Evolutionary conservation across 1,140 invertebrate genomes (phyloP).

Genomic region (Rhysida immarginata): DNA sequence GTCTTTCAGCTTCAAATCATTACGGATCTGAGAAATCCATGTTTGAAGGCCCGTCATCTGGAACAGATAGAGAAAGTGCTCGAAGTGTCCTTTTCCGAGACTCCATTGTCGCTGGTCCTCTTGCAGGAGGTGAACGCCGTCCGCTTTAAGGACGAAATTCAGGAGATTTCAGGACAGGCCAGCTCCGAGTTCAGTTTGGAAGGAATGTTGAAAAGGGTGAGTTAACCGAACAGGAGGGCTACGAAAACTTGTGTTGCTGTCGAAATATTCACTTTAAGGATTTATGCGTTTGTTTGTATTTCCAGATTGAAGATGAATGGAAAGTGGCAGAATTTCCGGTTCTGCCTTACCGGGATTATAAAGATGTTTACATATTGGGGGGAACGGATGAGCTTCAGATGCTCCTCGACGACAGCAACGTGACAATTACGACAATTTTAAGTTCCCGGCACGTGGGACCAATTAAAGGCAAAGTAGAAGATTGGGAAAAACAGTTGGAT

Average conservation of each 20-base stretch:
- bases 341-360: slow-evolving; percentile 55
- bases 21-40: slow-evolving; percentile 54
- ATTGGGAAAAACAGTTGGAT: slow-evolving; percentile 57
- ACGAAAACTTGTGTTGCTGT: no score
- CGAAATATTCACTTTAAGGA: no score
- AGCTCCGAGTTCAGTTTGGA: slow-evolving; percentile 69
- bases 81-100: slow-evolving; percentile 50
- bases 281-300: slow-evolving; percentile 2
- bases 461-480: slow-evolving; percentile 59
- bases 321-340: slow-evolving; percentile 57
- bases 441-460: slow-evolving; percentile 66
- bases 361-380: slow-evolving; percentile 65
- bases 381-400: slow-evolving; percentile 67
- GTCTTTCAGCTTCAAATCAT: slow-evolving; percentile 48
- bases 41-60: slow-evolving; percentile 62
- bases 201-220: slow-evolving; percentile 53
- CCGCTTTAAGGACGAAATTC: slow-evolving; percentile 48
- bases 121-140: slow-evolving; percentile 57
- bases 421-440: slow-evolving; percentile 66
- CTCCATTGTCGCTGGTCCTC: slow-evolving; percentile 41
- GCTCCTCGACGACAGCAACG: slow-evolving; percentile 65
- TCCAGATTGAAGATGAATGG: slow-evolving; percentile 62
- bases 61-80: slow-evolving; percentile 56
- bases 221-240: no score
- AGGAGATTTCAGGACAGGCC: slow-evolving; percentile 66